phyloP scores from a whole-genome alignment of 2,113 vertebrate species.

The Cromileptes altivelis region DNA sequence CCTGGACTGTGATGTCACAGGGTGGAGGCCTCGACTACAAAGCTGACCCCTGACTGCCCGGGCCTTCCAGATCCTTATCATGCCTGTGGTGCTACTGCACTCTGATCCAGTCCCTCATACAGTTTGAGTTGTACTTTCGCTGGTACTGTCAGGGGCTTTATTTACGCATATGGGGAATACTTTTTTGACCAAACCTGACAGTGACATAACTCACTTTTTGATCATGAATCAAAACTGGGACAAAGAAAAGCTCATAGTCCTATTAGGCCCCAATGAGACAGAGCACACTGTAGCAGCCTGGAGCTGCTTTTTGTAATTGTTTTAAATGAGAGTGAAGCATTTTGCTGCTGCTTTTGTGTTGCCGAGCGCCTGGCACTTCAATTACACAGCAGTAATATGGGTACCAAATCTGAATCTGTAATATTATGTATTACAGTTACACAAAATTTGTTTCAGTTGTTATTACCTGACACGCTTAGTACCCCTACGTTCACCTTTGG shows the following conservation, averaged over 20 bases:
- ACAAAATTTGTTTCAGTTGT: no score
- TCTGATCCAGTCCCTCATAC: background rate
- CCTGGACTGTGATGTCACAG: slow-evolving; percentile 46
- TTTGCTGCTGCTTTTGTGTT: no score
- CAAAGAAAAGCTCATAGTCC: background rate
- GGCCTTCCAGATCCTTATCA: slow-evolving; percentile 33
- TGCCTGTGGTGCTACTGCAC: background rate
- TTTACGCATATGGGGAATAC: background rate
- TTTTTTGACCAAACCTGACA: background rate
- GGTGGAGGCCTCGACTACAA: slow-evolving; percentile 38
- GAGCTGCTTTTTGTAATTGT: no score
- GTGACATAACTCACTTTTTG: background rate
- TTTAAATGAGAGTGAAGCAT: no score
- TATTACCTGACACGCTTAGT: no score
- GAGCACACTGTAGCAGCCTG: no score
- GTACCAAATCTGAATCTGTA: no score
- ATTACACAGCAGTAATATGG: no score
- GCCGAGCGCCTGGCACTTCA: no score
- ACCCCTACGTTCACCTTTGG: no score
- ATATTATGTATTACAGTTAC: no score
- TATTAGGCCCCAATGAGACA: background rate
- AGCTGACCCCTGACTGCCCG: slow-evolving; percentile 37
- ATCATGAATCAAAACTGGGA: background rate
- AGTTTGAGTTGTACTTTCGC: background rate
- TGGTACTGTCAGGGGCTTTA: background rate